A percentile compares a stretch with the other conserved stretches of the same genome.
phyloP scores from a whole-genome alignment of 2,113 vertebrate species.

The Odobenus rosmarus region DNA sequence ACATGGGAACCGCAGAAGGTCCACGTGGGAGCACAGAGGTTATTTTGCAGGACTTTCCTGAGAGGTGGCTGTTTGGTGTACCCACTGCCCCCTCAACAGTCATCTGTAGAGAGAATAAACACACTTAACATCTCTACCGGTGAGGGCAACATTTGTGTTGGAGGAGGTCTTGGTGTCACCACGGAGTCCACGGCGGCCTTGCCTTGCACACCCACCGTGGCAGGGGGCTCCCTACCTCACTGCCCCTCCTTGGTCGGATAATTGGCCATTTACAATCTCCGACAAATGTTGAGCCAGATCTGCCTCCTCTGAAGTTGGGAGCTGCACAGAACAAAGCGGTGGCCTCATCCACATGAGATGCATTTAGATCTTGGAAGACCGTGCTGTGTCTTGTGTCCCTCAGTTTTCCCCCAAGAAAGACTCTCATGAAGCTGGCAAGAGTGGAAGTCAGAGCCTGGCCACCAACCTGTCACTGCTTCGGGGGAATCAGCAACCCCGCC shows the following conservation, averaged over 20 bases:
- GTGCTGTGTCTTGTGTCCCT: background rate
- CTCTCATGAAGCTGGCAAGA: background rate
- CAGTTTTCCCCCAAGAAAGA: background rate
- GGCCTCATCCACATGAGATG: background rate
- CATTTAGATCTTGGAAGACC: background rate
- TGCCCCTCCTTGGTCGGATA: background rate
- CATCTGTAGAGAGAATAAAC: background rate
- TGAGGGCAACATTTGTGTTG: background rate
- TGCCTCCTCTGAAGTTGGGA: background rate
- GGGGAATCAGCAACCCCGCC: background rate
- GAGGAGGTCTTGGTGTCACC: background rate
- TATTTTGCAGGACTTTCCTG: background rate
- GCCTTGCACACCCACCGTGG: background rate
- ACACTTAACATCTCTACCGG: background rate
- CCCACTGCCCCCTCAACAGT: background rate
- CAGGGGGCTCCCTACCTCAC: background rate
- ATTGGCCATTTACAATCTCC: no score
- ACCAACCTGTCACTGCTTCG: rapidly evolving
- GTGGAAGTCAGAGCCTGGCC: background rate
- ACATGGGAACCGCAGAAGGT: background rate
- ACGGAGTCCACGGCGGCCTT: background rate
- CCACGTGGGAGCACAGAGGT: background rate
- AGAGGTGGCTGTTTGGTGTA: background rate
- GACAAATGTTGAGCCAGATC: background rate
- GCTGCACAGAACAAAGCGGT: background rate